Conservation (phyloP, 2,113 vertebrate genomes). For the Scolopax mira region DNA sequence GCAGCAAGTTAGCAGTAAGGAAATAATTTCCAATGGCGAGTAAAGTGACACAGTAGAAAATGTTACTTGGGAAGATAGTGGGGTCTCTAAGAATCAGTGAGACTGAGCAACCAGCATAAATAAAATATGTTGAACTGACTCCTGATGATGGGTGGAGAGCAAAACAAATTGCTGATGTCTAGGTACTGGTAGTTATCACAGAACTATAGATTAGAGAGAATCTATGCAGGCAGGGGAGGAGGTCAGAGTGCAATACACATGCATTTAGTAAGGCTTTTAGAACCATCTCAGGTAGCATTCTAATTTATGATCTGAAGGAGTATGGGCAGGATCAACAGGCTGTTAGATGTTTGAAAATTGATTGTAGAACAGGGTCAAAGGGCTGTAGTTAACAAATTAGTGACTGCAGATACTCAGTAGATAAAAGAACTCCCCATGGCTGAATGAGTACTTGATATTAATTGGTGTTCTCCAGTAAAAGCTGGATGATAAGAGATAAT, state of each 20-base stretch:
- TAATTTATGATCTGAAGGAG: neutral
- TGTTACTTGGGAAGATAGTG: neutral
- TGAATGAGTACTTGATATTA: neutral
- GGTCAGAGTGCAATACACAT: too few relatives aligned
- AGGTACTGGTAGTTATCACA: neutral
- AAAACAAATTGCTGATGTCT: neutral
- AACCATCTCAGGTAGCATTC: neutral
- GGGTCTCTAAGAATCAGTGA: neutral
- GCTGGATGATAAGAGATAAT: neutral
- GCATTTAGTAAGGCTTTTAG: neutral
- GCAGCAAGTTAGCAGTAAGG: neutral
- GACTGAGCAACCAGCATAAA: neutral
- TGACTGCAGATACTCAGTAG: accelerated
- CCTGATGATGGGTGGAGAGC: neutral
- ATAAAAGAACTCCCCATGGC: neutral
- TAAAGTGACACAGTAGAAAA: neutral
- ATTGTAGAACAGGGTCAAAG: neutral
- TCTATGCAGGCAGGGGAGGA: neutral
- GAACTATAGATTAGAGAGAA: neutral
- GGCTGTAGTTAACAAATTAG: neutral
- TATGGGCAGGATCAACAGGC: neutral
- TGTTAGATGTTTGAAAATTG: neutral
- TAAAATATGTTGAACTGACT: neutral
- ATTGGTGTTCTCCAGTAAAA: neutral
- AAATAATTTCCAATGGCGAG: neutral